Evolutionary conservation across 2,113 vertebrate species (phyloP).

Genomic region (Dromaius novaehollandiae): DNA sequence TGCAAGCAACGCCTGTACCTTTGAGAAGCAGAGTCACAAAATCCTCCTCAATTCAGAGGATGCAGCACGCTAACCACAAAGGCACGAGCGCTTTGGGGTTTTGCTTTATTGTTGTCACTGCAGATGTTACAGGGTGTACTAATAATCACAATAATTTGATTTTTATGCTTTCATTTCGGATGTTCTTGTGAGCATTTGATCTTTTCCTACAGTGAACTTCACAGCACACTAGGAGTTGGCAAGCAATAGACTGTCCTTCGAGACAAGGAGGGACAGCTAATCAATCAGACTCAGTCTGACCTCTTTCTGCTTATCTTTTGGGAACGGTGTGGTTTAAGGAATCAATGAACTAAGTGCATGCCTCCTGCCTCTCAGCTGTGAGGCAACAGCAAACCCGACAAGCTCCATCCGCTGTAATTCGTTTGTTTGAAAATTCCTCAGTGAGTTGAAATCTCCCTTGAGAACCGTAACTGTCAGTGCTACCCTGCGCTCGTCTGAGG

Average conservation of each 20-base stretch:
- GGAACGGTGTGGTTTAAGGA: rapidly evolving
- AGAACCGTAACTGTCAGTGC: neutral
- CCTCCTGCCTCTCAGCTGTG: neutral
- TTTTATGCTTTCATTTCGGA: neutral
- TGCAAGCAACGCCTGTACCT: neutral
- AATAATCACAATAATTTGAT: no score
- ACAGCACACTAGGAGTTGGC: neutral
- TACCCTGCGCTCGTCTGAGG: no score
- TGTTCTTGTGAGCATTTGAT: neutral
- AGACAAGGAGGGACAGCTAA: neutral
- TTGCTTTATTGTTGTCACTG: neutral
- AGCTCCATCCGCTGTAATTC: no score
- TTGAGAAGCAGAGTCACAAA: neutral
- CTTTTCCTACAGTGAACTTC: neutral
- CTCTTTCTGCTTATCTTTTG: neutral
- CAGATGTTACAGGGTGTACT: rapidly evolving
- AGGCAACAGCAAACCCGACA: neutral
- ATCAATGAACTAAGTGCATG: rapidly evolving
- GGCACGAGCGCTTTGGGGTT: rapidly evolving
- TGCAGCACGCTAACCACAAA: neutral
- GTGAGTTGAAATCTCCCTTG: no score
- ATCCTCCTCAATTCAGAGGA: rapidly evolving
- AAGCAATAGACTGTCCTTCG: neutral
- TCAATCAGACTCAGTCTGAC: neutral
- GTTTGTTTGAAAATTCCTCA: neutral